Conservation (phyloP, 2,113 vertebrate genomes). For the Etheostoma spectabile region DNA sequence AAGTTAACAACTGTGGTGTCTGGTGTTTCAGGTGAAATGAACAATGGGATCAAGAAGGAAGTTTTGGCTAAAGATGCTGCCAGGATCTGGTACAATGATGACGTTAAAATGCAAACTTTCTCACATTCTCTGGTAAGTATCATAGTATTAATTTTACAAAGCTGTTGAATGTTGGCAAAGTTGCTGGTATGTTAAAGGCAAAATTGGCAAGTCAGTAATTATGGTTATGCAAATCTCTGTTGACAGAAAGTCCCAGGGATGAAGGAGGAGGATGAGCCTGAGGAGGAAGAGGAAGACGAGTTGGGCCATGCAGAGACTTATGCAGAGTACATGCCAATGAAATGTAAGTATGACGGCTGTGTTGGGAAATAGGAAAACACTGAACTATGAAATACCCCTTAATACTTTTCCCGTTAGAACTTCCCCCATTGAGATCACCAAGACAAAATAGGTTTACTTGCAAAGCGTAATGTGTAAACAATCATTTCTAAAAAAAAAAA, state of each 20-base stretch:
- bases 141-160: neutral
- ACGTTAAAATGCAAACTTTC: conserved; percentile 93
- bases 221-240: neutral
- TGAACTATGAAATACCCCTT: too few relatives aligned
- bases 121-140: conserved; percentile 81
- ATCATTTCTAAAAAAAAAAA: too few relatives aligned
- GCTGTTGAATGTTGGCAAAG: neutral
- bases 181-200: neutral
- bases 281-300: conserved; percentile 98
- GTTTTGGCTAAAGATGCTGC: conserved; percentile 91
- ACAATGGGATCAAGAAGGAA: conserved; percentile 97
- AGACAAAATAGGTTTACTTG: too few relatives aligned
- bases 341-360: conserved; percentile 84
- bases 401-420: too few relatives aligned
- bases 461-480: too few relatives aligned
- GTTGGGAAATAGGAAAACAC: neutral
- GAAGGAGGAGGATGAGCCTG: conserved; percentile 96
- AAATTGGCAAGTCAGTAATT: neutral
- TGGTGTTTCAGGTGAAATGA: conserved; percentile 88
- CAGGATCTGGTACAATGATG: conserved; percentile 94
- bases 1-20: conserved; percentile 8
- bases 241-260: conserved; percentile 90
- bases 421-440: too few relatives aligned
- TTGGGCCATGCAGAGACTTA: conserved; percentile 98
- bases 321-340: conserved; percentile 99